Base-by-base conservation (phyloP, 2,113 vertebrate species). In the Onychostoma macrolepis region DNA sequence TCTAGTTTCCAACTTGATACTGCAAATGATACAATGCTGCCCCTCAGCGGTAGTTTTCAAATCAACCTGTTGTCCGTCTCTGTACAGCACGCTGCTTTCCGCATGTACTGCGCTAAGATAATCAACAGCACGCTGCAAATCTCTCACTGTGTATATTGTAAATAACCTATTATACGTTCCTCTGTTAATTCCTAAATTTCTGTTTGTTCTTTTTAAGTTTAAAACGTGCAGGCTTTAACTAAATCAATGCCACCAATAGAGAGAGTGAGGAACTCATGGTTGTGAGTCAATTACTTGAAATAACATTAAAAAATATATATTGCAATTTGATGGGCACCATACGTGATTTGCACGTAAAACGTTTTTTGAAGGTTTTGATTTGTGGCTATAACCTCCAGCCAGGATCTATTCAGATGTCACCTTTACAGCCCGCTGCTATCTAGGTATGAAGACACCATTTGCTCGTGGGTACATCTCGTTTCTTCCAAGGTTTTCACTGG, bases 11-110 rank as follows among this genome's bases (percentile, higher is more conserved):
- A 19, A 72, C 1, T 17, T 17, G 5, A 69, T 38, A 74, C 13
- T 72, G 45, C 28, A 72, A 84, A 79, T 82, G 50, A 72, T 87
- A 36, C 85, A 81, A 87, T 75, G 76, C 74, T 86, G 87, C 89
- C 87, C 36, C 90, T 71, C 56, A 67, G 82, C 84, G 91, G 81
- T 65, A 12, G n/a, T 87, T 12, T 45, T 50, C 21, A n/a, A 24
- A 81, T 19, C 53, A 41, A 63, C 12, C 21, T 11, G 38, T 15
- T 1, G 17, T 80, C 38, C 19, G 11, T 6, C 28, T 24, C 69
- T 41, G 8, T 2, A 1, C 21, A 24, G 19, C 19, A 21, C 26
- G 26, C 41, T 78, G 45, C n/a, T 2, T 30, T 17, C 30, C 28
- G 28, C 28, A 15, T 15, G 61, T 28, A 8, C 13, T 24, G 75